Conservation (phyloP, 2,888 invertebrate species). For the Sminthurinus aureus region DNA sequence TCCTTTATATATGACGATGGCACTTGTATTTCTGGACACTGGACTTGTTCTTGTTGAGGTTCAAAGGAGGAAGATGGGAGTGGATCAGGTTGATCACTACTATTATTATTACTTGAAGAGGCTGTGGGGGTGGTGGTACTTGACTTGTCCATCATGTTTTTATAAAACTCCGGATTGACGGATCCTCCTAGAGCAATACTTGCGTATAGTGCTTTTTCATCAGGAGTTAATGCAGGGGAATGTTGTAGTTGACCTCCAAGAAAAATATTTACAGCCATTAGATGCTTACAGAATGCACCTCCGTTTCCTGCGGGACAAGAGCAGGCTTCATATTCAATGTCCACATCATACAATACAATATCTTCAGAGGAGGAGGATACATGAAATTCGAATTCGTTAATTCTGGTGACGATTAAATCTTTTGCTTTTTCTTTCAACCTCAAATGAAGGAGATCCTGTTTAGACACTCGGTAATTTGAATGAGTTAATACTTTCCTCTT, state of each 20-base stretch:
- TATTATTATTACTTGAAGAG: not conserved
- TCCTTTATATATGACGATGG: not conserved
- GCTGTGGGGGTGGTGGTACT: not conserved
- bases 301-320: not conserved
- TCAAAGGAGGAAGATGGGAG: not conserved
- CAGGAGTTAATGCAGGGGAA: not conserved
- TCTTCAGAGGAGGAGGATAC: not conserved
- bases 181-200: not conserved
- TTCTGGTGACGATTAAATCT: not conserved
- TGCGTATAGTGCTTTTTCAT: not conserved
- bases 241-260: not conserved
- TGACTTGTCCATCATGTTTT: not conserved
- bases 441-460: not conserved
- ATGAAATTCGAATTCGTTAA: not conserved
- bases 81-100: not conserved
- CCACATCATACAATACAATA: not conserved
- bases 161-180: not conserved
- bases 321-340: not conserved
- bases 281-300: not conserved
- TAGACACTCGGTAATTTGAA: not conserved
- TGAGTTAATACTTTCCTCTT: not conserved
- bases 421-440: not conserved
- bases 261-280: not conserved
- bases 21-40: not conserved
- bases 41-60: not conserved